Base-by-base conservation (phyloP, 2,888 invertebrate species). In the Emesis furor region DNA sequence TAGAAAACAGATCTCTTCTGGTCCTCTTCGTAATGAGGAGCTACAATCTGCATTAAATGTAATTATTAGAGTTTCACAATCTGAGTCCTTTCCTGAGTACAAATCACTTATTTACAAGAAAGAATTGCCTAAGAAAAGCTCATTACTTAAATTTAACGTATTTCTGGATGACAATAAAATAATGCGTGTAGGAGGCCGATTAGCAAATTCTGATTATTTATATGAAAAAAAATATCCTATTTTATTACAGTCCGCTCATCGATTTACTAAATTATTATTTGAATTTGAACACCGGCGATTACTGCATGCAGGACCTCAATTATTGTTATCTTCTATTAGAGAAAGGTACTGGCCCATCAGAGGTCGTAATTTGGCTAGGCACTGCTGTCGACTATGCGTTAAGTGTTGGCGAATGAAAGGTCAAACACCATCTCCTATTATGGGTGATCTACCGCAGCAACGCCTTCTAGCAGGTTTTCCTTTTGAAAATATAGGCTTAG, bases 401-500 rank as follows among this genome's bases (percentile, higher is more conserved):
- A 35, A 35, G 35, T 46, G 46, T 12, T 12, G 12, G 12, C 14
- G 14, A 3, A 3, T 46, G 12, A 46, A 8, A 12, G 4, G 12
- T 46, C 12, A 46, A 46, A 46, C 14, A 12, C 12, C 12, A 46
- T 12, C 46, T 46, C 46, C 46, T 14, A 8, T 46, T 14, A 14
- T 46, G 46, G 46, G 46, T 10, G 12, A 46, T 12, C 14, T 46
- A 14, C 46, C 46, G 12, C 46, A 46, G 12, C 46, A 46, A 14
- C 46, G 46, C 12, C 14, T 42, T 42, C 12, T 12, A 46, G 2
- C 46, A 3, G 85, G 78, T 59, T 78, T 72, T 67, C 84, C 86
- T 0, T 88, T 87, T 68, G 42, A 81, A n/a, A 78, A 8, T 35
- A 79, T 79, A 0, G 89, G 85, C 0, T 65, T 89, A 0, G 87